Base-by-base conservation (phyloP, 2,888 invertebrate species). In the Pachymerium ferrugineum region DNA sequence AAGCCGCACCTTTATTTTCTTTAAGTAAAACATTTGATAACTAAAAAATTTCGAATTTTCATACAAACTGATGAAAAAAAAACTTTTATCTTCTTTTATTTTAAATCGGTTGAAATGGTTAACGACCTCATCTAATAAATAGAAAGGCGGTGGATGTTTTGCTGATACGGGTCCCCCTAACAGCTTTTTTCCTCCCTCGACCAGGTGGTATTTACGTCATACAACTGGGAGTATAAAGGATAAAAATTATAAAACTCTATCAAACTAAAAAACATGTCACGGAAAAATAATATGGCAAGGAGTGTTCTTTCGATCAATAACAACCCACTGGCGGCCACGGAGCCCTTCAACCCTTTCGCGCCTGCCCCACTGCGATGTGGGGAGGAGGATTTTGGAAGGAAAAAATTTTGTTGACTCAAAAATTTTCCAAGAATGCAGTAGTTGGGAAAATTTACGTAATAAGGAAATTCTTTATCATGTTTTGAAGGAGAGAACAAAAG, bases 281-380 rank as follows among this genome's bases (percentile, higher is more conserved):
- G 28, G 54, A 54, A 54, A 28, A 62, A 62, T 28, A 62, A 62
- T 28, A 62, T 62, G 12, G 22, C 12, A 62, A 62, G 28, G 62
- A 28, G 62, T 62, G 62, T 62, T 62, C 38, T 38, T 38, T 38
- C 62, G 62, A 62, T 62, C 62, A 62, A 62, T 62, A 62, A 62
- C 62, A 62, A 62, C 62, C 62, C 62, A 62, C 62, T 62, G 62
- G 62, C 62, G 62, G 62, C 62, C 25, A 62, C 62, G 62, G 62
- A 62, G 62, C 62, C 62, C 62, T 62, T 62, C 62, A 62, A 62
- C 62, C 62, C 62, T 62, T 62, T 62, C 62, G 25, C 62, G 62
- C 62, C 54, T 54, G 54, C 54, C 62, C 62, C 62, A 62, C 62
- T 62, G 62, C 28, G n/a, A 22, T 62, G 62, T 28, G 14, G 62